These are phyloP conservation scores for Calameuta pallipes DNA, from an alignment of 2,888 invertebrate genomes.

Conservation along the genomic window DNA sequence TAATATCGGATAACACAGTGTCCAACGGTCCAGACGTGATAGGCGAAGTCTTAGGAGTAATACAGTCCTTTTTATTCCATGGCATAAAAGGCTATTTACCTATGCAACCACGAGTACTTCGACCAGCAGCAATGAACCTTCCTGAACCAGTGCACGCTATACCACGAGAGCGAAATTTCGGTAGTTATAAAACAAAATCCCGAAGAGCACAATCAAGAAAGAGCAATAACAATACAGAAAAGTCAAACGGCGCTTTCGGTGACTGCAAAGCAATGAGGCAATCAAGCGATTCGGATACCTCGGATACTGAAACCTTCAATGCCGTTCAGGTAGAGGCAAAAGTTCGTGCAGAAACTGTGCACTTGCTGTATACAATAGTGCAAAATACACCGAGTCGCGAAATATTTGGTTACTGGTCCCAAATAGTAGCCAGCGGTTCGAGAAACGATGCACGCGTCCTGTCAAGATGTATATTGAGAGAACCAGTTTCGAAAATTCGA, in stretches of 20 bases:
- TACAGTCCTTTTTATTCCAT: conserved; percentile 55
- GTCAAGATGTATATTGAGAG: conserved; percentile 51
- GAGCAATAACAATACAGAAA: conserved; percentile 23
- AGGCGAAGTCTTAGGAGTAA: conserved; percentile 55
- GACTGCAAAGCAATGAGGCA: conserved; percentile 27
- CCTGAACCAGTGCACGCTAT: conserved; percentile 51
- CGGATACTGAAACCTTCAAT: conserved; percentile 47
- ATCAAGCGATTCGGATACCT: conserved; percentile 56
- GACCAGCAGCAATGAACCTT: conserved; percentile 59
- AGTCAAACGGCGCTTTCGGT: conserved; percentile 5
- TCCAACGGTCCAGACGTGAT: conserved; percentile 38
- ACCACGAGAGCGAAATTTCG: conserved; percentile 48
- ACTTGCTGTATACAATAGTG: conserved; percentile 46
- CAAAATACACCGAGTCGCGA: conserved; percentile 47
- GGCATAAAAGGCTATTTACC: conserved; percentile 50
- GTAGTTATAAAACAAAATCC: conserved; percentile 40
- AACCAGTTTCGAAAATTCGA: conserved; percentile 52
- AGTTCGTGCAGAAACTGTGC: conserved; percentile 50
- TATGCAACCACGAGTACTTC: conserved; percentile 45
- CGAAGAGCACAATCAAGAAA: conserved; percentile 39
- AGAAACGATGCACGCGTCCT: conserved; percentile 50
- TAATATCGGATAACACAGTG: conserved; percentile 32
- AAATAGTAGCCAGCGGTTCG: conserved; percentile 57
- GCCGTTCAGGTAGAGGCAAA: conserved; percentile 38
- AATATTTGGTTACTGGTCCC: conserved; percentile 63